Percentiles rank a stretch among this genome's conserved stretches.
These are phyloP conservation scores for Tenebrosternarchus preto DNA, from an alignment of 2,113 vertebrate genomes.

Conservation along the genomic window DNA sequence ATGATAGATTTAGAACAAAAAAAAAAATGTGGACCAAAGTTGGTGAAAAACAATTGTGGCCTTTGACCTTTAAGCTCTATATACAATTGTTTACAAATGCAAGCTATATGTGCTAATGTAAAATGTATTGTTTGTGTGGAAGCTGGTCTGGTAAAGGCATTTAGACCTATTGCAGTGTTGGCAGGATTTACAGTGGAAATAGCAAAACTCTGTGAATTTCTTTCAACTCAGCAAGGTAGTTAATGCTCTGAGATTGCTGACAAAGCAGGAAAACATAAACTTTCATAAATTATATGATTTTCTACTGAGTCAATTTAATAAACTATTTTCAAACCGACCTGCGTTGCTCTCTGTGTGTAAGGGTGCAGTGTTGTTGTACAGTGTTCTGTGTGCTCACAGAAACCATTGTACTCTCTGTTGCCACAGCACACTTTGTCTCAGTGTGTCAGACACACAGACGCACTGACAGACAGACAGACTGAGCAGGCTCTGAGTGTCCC, in stretches of 20 bases:
- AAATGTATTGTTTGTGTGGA: slow-evolving; percentile 83
- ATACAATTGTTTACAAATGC: slow-evolving; percentile 87
- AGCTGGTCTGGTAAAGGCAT: slow-evolving; percentile 81
- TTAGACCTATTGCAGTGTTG: slow-evolving; percentile 69
- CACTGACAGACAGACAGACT: not conserved
- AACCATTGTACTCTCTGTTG: slow-evolving; percentile 27
- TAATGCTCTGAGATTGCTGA: slow-evolving; percentile 55
- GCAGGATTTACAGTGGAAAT: slow-evolving; percentile 56
- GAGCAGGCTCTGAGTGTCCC: not conserved
- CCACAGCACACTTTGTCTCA: slow-evolving; percentile 27
- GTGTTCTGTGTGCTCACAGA: not conserved
- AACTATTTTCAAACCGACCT: slow-evolving; percentile 57
- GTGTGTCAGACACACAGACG: not conserved
- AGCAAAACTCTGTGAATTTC: slow-evolving; percentile 17
- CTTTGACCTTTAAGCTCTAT: slow-evolving; percentile 87
- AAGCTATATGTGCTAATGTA: slow-evolving; percentile 77
- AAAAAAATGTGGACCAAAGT: slow-evolving; percentile 58
- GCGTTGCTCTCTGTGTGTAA: slow-evolving; percentile 15
- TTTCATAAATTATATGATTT: slow-evolving; percentile 61
- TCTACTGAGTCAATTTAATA: slow-evolving; percentile 64
- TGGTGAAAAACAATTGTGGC: slow-evolving; percentile 70
- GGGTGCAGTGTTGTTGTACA: not conserved
- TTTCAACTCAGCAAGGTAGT: slow-evolving; percentile 8
- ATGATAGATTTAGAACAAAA: slow-evolving; percentile 60
- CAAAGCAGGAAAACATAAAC: slow-evolving; percentile 56